These are phyloP conservation scores for Lithophane ornitopus DNA, from an alignment of 2,888 invertebrate species.

Conservation along the genomic window DNA sequence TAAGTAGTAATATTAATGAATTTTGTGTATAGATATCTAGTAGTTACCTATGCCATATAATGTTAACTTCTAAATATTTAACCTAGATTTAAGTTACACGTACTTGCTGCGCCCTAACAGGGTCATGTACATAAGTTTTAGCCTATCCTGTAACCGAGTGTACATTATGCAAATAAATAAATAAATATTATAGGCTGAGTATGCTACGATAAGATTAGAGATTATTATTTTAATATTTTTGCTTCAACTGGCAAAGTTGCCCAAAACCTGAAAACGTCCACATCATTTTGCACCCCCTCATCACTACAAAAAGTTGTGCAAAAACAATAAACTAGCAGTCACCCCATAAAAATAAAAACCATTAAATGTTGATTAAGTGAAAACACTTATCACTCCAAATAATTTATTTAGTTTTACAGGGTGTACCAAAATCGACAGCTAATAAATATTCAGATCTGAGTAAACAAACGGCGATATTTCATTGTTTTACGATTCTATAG, in stretches of 20 bases:
- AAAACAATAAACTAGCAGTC: neutral
- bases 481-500: constrained; percentile 49
- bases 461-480: constrained; percentile 44
- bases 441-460: constrained; percentile 44
- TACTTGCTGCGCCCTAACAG: no score
- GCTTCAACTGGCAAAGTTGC: neutral
- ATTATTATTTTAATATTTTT: neutral
- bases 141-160: no score
- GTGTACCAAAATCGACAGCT: constrained; percentile 19
- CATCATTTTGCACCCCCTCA: neutral
- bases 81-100: no score
- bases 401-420: constrained; percentile 7
- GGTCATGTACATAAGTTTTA: no score
- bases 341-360: neutral
- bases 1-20: no score
- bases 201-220: neutral
- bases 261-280: no score
- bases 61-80: no score
- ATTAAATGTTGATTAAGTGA: neutral
- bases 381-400: constrained; percentile 12
- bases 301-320: neutral
- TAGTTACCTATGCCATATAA: no score
- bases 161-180: no score
- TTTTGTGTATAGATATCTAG: no score
- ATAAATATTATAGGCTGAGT: no score